These are phyloP conservation scores for Plebejus argus DNA, from an alignment of 2,888 invertebrate genomes.

Conservation along the genomic window DNA sequence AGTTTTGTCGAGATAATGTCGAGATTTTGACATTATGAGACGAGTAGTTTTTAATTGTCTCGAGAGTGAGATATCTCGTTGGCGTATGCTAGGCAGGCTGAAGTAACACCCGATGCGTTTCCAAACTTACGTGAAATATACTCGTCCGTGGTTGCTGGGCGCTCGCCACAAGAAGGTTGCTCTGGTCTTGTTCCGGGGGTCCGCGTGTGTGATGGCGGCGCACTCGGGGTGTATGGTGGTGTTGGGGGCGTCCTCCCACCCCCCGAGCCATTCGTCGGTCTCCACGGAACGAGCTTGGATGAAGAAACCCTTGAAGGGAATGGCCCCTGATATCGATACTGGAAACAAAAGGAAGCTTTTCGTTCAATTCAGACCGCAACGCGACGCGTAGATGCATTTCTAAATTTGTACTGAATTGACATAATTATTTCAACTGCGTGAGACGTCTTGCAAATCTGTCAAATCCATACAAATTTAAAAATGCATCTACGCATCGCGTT, in stretches of 20 bases:
- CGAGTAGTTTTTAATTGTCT: too few relatives aligned
- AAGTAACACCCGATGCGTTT: background rate
- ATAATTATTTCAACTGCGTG: too few relatives aligned
- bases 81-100: too few relatives aligned
- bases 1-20: too few relatives aligned
- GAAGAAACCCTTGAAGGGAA: slow-evolving; percentile 90
- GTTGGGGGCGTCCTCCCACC: slow-evolving; percentile 87
- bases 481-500: too few relatives aligned
- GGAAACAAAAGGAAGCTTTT: slow-evolving; percentile 42
- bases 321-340: slow-evolving; percentile 81
- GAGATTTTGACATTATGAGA: too few relatives aligned
- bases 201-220: slow-evolving; percentile 89
- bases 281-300: slow-evolving; percentile 88
- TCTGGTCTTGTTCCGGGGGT: slow-evolving; percentile 86
- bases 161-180: slow-evolving; percentile 89
- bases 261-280: slow-evolving; percentile 87
- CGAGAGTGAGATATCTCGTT: too few relatives aligned
- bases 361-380: too few relatives aligned
- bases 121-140: slow-evolving; percentile 90
- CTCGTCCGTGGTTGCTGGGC: slow-evolving; percentile 84
- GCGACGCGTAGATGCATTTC: too few relatives aligned
- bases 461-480: too few relatives aligned
- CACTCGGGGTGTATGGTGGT: slow-evolving; percentile 90
- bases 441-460: too few relatives aligned
- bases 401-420: too few relatives aligned